Evolutionary conservation across 2,797 vertebrate genomes (phyloP), one percentile per base, ranked within the genome.

Genomic region (Borostomias antarcticus): DNA sequence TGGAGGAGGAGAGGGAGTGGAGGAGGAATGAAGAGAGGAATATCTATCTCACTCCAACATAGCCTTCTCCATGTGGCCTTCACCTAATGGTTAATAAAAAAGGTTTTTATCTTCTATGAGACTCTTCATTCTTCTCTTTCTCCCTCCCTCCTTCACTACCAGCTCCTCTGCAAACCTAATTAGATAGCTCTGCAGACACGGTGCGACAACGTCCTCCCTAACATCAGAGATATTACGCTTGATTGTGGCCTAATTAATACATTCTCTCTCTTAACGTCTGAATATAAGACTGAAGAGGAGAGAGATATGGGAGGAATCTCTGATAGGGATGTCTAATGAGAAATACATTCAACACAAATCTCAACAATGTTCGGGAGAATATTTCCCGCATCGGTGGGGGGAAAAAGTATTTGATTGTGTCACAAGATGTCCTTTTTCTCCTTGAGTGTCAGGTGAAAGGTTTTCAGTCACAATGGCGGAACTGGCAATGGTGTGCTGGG

Each of bases 181-280:
- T 78, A 77, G 64, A 69, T 37, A 40, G 68, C 76, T 76, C 73
- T 48, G 48, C 2, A 6, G 47, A 35, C 52, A 62, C 62, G 65
- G 70, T 62, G 74, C 33, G 43, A 32, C 72, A 60, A 80, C 73
- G 72, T 82, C 66, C 74, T 75, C 78, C 68, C 70, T 70, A 77
- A 77, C 64, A 62, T 74, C 66, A 51, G 30, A 79, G 76, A 83
- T 82, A 64, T 64, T 68, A 75, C 56, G 53, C 74, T 61, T 64
- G 79, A 77, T 76, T 75, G 72, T 68, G 70, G 74, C 65, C 74
- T 78, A 77, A 79, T 77, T 75, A 82, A 75, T 72, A 77, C 64
- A 68, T 75, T 54, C 47, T 62, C 74, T 62, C 73, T 71, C 72
- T 51, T 43, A 76, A 67, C 69, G 68, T 50, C 66, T 66, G 67